Evolutionary conservation across 2,888 invertebrate species (phyloP), one percentile per base, ranked within the genome.

Genomic region (Lagria hirta): DNA sequence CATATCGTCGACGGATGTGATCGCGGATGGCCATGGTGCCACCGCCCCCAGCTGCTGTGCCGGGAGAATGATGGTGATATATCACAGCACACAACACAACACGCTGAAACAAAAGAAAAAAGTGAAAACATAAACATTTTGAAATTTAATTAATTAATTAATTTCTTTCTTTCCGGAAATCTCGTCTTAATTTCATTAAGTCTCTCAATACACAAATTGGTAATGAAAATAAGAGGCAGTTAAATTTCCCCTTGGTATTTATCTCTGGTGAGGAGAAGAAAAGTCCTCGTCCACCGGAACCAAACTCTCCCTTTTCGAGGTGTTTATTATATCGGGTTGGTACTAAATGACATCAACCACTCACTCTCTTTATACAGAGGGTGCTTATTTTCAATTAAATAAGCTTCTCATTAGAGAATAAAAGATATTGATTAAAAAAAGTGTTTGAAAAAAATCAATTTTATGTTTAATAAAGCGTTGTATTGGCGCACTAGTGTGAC

Each of bases 21-120:
- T 78, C 71, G 87, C 86, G 59, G 87, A 83, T 49, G 84, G 84
- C 88, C 88, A 88, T 61, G 88, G 86, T 70, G 84, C 83, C 76
- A 87, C 86, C 65, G 81, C 76, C 66, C 86, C 82, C 64, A 86
- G 79, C 62, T 88, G 80, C 73, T 87, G 83, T 76, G 85, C 85
- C 65, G 87, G 84, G 78, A 88, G 84, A 82, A 88, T 83, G 72
- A 71, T 73, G 71, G 61, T 70, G 67, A 60, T 43, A 24, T 44
- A 32, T 33, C 35, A 44, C 37, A 41, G 43, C 21, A 46, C 35
- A 26, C 26, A 29, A 27, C 30, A 42, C 46, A 36, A 40, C 48
- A 37, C 45, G 37, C 57, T 54, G 46, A 14, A 38, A 48, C 30
- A 44, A 43, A 43, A 43, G 4, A 26, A 37, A 43, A 45, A 21